Conservation (phyloP, 2,113 vertebrate genomes). For the Alectura lathami region DNA sequence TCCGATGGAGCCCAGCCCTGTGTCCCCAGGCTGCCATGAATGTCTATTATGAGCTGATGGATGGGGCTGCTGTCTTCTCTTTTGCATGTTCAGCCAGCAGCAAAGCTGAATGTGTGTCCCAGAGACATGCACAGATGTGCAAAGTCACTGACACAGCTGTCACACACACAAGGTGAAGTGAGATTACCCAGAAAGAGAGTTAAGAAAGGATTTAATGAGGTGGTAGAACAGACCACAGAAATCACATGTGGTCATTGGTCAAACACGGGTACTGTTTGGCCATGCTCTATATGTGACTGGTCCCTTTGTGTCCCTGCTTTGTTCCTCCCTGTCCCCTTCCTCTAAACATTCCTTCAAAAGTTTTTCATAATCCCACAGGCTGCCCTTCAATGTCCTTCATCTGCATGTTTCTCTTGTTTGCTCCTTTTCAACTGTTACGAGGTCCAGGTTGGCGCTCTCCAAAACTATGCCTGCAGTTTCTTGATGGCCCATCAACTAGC, state of each 20-base stretch:
- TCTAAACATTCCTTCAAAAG: background rate
- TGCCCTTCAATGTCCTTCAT: background rate
- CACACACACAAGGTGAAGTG: background rate
- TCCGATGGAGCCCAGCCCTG: background rate
- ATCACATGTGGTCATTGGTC: background rate
- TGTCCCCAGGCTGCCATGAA: background rate
- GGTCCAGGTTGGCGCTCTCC: background rate
- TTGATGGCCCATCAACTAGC: background rate
- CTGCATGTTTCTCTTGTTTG: background rate
- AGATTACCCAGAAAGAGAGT: background rate
- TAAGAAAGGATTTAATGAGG: background rate
- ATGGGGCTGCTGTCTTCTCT: background rate
- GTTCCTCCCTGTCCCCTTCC: background rate
- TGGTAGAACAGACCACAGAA: too few relatives aligned
- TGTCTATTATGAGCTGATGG: background rate
- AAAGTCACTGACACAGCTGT: background rate
- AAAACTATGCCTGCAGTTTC: background rate
- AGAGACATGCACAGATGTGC: background rate
- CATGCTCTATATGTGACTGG: background rate
- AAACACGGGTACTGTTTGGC: accelerated
- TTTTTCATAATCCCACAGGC: background rate
- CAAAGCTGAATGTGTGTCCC: background rate
- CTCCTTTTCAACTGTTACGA: background rate
- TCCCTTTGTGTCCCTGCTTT: background rate
- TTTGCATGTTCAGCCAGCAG: background rate